phyloP scores from a whole-genome alignment of 2,888 invertebrate genomes.

The Ormyrus nitidulus region DNA sequence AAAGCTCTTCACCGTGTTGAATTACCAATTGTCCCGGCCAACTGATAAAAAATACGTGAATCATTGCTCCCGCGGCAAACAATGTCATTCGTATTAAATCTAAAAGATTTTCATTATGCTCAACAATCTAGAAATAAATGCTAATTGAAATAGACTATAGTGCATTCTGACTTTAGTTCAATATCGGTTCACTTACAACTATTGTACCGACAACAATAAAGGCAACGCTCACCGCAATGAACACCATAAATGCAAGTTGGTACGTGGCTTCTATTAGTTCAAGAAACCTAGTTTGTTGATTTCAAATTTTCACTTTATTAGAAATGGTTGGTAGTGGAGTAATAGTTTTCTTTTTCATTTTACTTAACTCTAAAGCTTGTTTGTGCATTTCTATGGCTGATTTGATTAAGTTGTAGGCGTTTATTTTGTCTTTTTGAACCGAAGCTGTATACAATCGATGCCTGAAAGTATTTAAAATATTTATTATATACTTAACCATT shows the following conservation, averaged over 20 bases:
- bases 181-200: constrained; percentile 2
- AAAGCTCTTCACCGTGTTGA: constrained; percentile 3
- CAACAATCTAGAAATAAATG: constrained; percentile 9
- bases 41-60: constrained; percentile 10
- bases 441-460: neutral
- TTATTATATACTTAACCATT: no score
- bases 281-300: neutral
- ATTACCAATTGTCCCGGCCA: constrained; percentile 21
- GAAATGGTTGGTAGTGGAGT: neutral
- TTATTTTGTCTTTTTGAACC: neutral
- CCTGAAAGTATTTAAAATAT: neutral
- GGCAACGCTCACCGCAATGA: neutral
- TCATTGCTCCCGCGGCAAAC: neutral
- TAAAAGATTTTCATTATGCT: neutral
- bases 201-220: neutral
- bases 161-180: neutral
- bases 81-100: constrained; percentile 2
- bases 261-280: constrained; percentile 12
- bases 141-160: neutral
- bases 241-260: neutral
- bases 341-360: neutral
- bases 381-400: constrained; percentile 12
- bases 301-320: neutral
- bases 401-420: neutral
- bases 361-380: constrained; percentile 19